Evolutionary conservation across 2,888 invertebrate genomes (phyloP).

Genomic region (Willowsia nigromaculata): DNA sequence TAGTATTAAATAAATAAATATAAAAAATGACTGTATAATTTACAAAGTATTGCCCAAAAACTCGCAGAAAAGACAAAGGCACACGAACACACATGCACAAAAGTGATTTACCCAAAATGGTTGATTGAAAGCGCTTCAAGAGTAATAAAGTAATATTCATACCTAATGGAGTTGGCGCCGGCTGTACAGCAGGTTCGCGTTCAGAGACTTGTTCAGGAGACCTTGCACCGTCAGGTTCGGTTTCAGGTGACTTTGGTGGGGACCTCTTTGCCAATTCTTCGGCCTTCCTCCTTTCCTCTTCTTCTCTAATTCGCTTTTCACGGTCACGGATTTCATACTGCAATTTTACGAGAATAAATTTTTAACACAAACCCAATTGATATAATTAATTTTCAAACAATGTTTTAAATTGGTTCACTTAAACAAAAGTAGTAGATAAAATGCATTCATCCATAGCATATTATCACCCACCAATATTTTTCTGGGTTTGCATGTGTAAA

Average conservation of each 20-base stretch:
- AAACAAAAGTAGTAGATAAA: slow-evolving; percentile 17
- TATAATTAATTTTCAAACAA: neutral
- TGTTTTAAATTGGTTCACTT: neutral
- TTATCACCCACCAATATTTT: slow-evolving; percentile 14
- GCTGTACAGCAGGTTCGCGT: slow-evolving; percentile 73
- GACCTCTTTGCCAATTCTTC: slow-evolving; percentile 91
- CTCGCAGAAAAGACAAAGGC: slow-evolving; percentile 67
- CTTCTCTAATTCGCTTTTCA: slow-evolving; percentile 89
- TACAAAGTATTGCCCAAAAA: slow-evolving; percentile 51
- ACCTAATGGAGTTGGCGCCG: slow-evolving; percentile 70
- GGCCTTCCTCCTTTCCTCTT: slow-evolving; percentile 85
- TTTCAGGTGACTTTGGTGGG: slow-evolving; percentile 82
- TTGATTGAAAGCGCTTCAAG: slow-evolving; percentile 34
- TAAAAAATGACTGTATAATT: slow-evolving; percentile 19
- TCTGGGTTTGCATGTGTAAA: neutral
- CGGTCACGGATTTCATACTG: slow-evolving; percentile 98
- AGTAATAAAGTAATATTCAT: neutral
- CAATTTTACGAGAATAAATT: neutral
- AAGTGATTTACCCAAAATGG: slow-evolving; percentile 51
- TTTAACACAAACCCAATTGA: neutral
- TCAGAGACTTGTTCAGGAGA: slow-evolving; percentile 78
- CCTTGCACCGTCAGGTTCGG: slow-evolving; percentile 77
- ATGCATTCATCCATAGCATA: neutral
- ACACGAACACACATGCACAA: slow-evolving; percentile 67
- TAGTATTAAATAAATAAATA: slow-evolving; percentile 30